phyloP scores from a whole-genome alignment of 53 echinoderm and acorn worm genomes.

The Actinopyga echinites region DNA sequence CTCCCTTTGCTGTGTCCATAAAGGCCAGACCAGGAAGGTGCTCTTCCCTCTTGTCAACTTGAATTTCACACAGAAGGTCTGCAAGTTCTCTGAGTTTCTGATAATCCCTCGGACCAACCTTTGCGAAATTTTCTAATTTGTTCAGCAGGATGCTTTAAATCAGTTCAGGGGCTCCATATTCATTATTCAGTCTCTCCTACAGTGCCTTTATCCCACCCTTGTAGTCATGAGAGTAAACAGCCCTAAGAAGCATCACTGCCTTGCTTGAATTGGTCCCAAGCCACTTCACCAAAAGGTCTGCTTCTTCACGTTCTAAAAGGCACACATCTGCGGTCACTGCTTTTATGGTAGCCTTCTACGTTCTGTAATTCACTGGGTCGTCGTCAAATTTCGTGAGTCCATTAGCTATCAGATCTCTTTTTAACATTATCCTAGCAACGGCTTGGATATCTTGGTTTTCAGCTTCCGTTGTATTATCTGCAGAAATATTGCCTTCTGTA shows the following conservation, averaged over 20 bases:
- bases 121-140: neutral
- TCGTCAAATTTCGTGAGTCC: constrained; percentile 15
- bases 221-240: constrained; percentile 33
- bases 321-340: constrained; percentile 6
- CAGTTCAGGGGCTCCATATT: constrained; percentile 9
- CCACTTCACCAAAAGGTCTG: constrained; percentile 2
- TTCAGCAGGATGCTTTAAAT: neutral
- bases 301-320: neutral
- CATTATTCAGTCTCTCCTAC: neutral
- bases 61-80: constrained; percentile 43
- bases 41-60: constrained; percentile 36
- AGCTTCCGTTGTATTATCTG: neutral
- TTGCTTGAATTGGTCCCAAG: neutral
- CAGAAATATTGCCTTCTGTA: neutral
- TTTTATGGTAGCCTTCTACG: constrained; percentile 37
- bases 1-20: constrained; percentile 48
- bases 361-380: constrained; percentile 11
- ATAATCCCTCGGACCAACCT: neutral
- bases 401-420: neutral
- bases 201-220: neutral
- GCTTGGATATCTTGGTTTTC: neutral
- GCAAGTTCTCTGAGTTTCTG: constrained; percentile 6
- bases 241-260: neutral
- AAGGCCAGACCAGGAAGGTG: constrained; percentile 18
- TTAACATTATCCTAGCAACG: neutral